Evolutionary conservation across 2,113 vertebrate species (phyloP).

Genomic region (Psettodes erumei): DNA sequence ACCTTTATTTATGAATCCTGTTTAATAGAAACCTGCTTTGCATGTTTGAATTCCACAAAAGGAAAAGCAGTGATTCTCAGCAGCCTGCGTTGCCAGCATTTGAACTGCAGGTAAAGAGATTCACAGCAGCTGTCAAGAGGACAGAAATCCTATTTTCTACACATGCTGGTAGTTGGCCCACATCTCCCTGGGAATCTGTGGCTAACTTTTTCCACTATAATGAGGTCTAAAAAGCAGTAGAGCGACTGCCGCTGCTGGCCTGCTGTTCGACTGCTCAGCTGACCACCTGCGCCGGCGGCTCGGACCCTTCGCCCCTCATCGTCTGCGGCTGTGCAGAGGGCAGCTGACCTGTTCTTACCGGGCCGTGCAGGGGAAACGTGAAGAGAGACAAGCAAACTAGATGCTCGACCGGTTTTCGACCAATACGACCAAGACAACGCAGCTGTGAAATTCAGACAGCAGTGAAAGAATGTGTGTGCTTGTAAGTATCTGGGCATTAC

Average conservation of each 20-base stretch:
- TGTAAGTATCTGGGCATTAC: no score
- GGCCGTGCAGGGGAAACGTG: constrained; percentile 1
- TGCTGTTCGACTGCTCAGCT: background rate
- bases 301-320: background rate
- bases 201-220: constrained; percentile 35
- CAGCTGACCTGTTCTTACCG: constrained; percentile 41
- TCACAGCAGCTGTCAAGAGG: constrained; percentile 36
- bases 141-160: constrained; percentile 43
- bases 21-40: constrained; percentile 33
- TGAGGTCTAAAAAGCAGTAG: constrained; percentile 35
- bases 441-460: background rate
- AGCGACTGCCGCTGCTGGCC: constrained; percentile 11
- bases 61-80: constrained; percentile 15
- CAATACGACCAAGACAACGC: no score
- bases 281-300: constrained; percentile 19
- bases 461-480: background rate
- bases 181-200: constrained; percentile 22
- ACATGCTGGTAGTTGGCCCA: constrained; percentile 33
- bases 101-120: constrained; percentile 30
- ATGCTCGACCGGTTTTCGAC: no score
- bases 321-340: constrained; percentile 7
- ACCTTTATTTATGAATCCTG: constrained; percentile 10
- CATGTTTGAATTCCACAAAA: constrained; percentile 16
- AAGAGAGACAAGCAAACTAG: background rate
- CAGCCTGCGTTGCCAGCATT: background rate